These are phyloP conservation scores for Drosophila bunnanda DNA, from an alignment of 2,888 invertebrate genomes.

Conservation along the genomic window DNA sequence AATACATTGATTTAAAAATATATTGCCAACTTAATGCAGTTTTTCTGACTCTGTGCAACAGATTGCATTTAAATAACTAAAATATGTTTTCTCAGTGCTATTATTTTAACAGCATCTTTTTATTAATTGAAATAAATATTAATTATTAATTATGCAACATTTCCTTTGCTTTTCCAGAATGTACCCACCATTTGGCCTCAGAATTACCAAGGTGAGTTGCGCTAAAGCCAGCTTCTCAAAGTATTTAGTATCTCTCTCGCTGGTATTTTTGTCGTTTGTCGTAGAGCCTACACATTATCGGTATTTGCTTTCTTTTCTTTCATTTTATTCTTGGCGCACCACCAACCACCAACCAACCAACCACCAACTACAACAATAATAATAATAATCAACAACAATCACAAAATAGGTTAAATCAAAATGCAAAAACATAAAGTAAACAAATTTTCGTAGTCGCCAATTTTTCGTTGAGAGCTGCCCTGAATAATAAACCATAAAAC, in stretches of 20 bases:
- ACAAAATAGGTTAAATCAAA: constrained; percentile 49
- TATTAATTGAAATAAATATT: background rate
- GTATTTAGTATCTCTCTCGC: constrained; percentile 30
- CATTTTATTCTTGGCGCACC: constrained; percentile 54
- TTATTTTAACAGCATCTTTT: background rate
- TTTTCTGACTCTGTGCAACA: background rate
- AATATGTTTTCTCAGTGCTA: background rate
- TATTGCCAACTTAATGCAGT: background rate
- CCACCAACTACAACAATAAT: constrained; percentile 27
- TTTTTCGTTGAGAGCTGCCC: constrained; percentile 78
- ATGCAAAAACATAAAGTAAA: constrained; percentile 41
- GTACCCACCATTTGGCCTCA: constrained; percentile 86
- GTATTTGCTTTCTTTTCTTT: constrained; percentile 65
- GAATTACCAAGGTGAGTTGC: constrained; percentile 85
- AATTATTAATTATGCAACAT: constrained; percentile 19
- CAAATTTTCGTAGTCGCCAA: constrained; percentile 75
- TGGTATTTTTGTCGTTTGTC: constrained; percentile 44
- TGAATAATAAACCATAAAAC: constrained; percentile 43
- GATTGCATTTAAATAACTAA: too few species aligned
- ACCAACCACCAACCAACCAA: constrained; percentile 45
- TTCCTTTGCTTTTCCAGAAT: constrained; percentile 73
- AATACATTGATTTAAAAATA: too few species aligned
- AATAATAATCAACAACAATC: constrained; percentile 35
- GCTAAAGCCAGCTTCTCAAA: constrained; percentile 22
- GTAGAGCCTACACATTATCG: constrained; percentile 50